phyloP scores from a whole-genome alignment of 2,113 vertebrate species.

The Bagarius yarrelli region DNA sequence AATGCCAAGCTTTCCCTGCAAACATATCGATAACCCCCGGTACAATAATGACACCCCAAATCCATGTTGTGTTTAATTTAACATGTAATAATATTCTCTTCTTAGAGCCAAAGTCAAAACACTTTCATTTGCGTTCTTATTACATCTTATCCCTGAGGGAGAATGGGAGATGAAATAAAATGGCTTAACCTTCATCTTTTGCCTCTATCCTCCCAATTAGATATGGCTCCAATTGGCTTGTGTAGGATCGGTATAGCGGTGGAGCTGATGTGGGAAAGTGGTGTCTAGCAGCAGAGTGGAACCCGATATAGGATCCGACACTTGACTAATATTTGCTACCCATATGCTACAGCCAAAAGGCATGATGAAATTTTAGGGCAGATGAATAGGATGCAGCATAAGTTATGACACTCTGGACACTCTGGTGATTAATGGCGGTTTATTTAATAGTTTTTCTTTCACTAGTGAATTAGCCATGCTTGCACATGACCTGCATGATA shows the following conservation, averaged over 20 bases:
- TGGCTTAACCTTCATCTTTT: slow-evolving; percentile 33
- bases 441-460: slow-evolving; percentile 14
- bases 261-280: not conserved
- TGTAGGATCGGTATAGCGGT: slow-evolving; percentile 25
- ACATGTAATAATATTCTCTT: slow-evolving; percentile 14
- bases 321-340: slow-evolving; percentile 34
- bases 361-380: slow-evolving; percentile 19
- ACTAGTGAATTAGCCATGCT: not conserved
- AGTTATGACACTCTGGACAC: slow-evolving; percentile 18
- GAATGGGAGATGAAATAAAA: not conserved
- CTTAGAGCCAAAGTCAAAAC: slow-evolving; percentile 27
- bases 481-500: not conserved
- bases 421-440: not conserved
- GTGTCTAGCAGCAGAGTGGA: slow-evolving; percentile 27
- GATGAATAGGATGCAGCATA: slow-evolving; percentile 34
- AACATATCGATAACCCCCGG: slow-evolving; percentile 36
- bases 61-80: slow-evolving; percentile 17
- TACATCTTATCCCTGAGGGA: slow-evolving; percentile 1
- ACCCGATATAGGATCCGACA: slow-evolving; percentile 25
- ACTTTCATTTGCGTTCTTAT: slow-evolving; percentile 34
- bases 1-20: slow-evolving; percentile 37
- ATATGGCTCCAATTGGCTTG: slow-evolving; percentile 26
- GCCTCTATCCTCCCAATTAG: slow-evolving; percentile 43
- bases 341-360: slow-evolving; percentile 1
- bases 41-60: slow-evolving; percentile 17